Base-by-base conservation (phyloP, 2,113 vertebrate genomes). In the Dermatemys mawii region DNA sequence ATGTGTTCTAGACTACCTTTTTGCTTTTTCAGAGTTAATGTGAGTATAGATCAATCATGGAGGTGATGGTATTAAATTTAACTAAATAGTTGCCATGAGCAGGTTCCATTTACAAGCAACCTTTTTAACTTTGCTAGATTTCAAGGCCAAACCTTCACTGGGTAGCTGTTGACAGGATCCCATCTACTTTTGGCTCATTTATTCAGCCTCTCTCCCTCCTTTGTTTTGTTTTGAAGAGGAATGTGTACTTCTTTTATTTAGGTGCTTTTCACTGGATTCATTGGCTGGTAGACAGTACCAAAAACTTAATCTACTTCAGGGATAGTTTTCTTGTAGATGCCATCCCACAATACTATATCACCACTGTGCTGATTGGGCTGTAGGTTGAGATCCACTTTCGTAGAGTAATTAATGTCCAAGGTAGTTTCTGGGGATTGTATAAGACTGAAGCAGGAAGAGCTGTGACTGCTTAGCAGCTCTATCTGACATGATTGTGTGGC, bases 351-450 rank as follows among this genome's bases (percentile, higher is more conserved):
- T n/a, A n/a, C 50, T 51, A 51, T 51, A 19, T 51, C 21, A 53
- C 19, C 51, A 8, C 51, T 22, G 51, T 53, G 51, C 51, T 53
- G 51, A 53, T 53, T 53, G 51, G 51, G 51, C 21, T 3, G 8
- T 21, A 53, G 51, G 51, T 53, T 53, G 51, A 9, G 21, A 53
- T 6, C 51, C 51, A 53, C 51, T 53, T 7, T 19, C 9, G 51
- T 53, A 53, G 51, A 94, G 96, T 97, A 97, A 96, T 97, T 97
- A 96, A 97, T 95, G 81, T 91, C 91, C 96, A 92, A 96, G 96
- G 95, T 96, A 92, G 91, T 84, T 96, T 96, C 94, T 95, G 92
- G 84, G 81, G 95, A 94, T 89, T 94, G 84, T 90, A 95, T 76
- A 93, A 97, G 88, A 48, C 50, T 49, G 46, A 46, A 70, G 54